Base-by-base conservation (phyloP, 2,113 vertebrate genomes). In the Fukomys damarensis region DNA sequence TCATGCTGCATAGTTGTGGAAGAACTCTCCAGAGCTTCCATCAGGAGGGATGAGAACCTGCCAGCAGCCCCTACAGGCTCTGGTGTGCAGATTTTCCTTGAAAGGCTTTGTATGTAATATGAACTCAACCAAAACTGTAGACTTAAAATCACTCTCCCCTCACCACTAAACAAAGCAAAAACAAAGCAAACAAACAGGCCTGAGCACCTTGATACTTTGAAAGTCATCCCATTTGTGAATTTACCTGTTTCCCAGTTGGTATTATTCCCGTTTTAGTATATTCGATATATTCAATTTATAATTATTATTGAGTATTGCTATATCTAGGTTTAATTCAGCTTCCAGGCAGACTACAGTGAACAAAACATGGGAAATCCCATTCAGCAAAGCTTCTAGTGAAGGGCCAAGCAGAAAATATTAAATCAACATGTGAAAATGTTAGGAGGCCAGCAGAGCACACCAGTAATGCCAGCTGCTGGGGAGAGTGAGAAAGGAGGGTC, bases 41-140 rank as follows among this genome's bases (percentile, higher is more conserved):
- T 16, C 49, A 86, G 19, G 43, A 54, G 2, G 2, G 22, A 7
- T 20, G 6, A 1, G n/a, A 38, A 72, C 35, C 65, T 79, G 61
- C 30, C 28, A 10, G 35, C 16, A 52, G 14, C 49, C 32, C 16
- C 28, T 38, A 58, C 1, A 13, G 56, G 30, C 26, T 28, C 54
- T 38, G 58, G 38, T 59, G 20, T 20, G 19, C 0, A 24, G 30
- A 61, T n/a, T 85, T 88, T 7, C 32, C 56, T 4, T 35, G 79
- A 19, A 56, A 52, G 30, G 2, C 0, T n/a, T 28, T 63, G 2
- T 12, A 41, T 3, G 1, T n/a, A 26, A 3, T 0, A 2, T 14
- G 77, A 86, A 54, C 35, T 43, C 49, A 81, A 14, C 54, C 26
- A 1, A 68, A 66, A 52, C 41, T 16, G 10, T 5, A n/a, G 28